phyloP scores from a whole-genome alignment of 2,888 invertebrate species.

The Cyclophora punctaria region DNA sequence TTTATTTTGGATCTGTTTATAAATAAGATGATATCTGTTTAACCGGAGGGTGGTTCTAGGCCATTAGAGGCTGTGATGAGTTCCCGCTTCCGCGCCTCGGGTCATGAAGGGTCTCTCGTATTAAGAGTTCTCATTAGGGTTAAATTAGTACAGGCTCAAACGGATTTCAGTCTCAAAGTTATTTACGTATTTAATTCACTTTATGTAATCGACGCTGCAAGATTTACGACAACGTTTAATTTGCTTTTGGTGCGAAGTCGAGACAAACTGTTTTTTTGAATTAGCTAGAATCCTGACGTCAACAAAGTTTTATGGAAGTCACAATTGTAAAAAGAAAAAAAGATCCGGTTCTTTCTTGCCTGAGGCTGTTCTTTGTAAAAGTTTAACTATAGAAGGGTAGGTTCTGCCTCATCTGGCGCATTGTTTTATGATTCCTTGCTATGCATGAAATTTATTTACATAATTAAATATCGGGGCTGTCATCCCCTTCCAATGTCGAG shows the following conservation, averaged over 20 bases:
- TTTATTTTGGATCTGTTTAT: conserved; percentile 40
- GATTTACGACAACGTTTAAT: conserved; percentile 23
- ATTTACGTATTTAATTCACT: conserved; percentile 33
- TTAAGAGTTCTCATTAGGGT: conserved; percentile 54
- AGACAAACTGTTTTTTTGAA: conserved; percentile 2
- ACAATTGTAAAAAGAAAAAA: conserved; percentile 38
- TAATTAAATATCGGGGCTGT: conserved; percentile 61
- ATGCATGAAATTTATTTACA: conserved; percentile 71
- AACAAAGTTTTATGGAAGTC: conserved; percentile 11
- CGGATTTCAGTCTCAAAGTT: conserved; percentile 37
- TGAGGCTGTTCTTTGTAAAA: conserved; percentile 54
- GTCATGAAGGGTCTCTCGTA: conserved; percentile 45
- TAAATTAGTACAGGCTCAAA: conserved; percentile 49
- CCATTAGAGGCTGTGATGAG: conserved; percentile 63
- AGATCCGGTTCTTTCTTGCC: conserved; percentile 44
- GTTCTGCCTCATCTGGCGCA: conserved; percentile 52
- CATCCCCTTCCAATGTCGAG: conserved; percentile 64
- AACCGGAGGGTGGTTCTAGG: conserved; percentile 50
- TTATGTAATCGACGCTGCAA: conserved; percentile 29
- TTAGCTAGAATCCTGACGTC: conserved; percentile 3
- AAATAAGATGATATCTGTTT: conserved; percentile 50
- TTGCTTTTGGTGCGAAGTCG: conserved; percentile 5
- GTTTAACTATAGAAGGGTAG: conserved; percentile 52
- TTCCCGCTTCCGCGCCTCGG: conserved; percentile 58
- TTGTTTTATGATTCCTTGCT: conserved; percentile 64